Evolutionary conservation across 2,797 vertebrate genomes (phyloP).

Genomic region (Morelia viridis): DNA sequence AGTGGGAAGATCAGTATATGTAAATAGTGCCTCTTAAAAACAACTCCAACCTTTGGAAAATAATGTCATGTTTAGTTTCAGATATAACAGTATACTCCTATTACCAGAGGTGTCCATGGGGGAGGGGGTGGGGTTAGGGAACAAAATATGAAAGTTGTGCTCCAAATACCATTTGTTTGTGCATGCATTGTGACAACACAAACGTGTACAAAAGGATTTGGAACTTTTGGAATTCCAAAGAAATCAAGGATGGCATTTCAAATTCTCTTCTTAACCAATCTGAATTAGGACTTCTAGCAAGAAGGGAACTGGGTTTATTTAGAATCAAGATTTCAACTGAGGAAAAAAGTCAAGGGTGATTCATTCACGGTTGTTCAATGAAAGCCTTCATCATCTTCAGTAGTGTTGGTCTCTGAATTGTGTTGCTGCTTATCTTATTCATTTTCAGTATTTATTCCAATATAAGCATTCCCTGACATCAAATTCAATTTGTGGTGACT

Average conservation of each 20-base stretch:
- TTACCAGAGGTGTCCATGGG: not conserved
- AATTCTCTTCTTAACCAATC: too few relatives aligned
- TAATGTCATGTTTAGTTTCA: constrained; percentile 15
- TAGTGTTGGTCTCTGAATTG: constrained; percentile 34
- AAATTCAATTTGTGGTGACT: too few relatives aligned
- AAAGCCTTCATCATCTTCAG: constrained; percentile 47
- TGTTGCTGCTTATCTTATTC: not conserved
- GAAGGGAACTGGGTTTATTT: not conserved
- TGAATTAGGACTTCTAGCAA: not conserved
- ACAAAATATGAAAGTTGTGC: not conserved
- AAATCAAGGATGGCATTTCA: not conserved
- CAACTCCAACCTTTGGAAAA: constrained; percentile 12
- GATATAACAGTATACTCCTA: not conserved
- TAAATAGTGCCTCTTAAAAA: constrained; percentile 5
- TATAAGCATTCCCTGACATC: too few relatives aligned
- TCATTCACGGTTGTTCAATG: constrained; percentile 46
- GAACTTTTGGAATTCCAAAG: not conserved
- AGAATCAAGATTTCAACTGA: constrained; percentile 14
- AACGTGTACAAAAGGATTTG: not conserved
- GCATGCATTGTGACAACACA: not conserved
- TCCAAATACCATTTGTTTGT: not conserved
- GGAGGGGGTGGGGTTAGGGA: not conserved
- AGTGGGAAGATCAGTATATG: not conserved
- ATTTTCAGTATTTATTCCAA: constrained; percentile 22
- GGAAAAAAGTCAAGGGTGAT: constrained; percentile 40